Conservation (phyloP, 1,140 invertebrate species). For the Conopomorpha cramerella region DNA sequence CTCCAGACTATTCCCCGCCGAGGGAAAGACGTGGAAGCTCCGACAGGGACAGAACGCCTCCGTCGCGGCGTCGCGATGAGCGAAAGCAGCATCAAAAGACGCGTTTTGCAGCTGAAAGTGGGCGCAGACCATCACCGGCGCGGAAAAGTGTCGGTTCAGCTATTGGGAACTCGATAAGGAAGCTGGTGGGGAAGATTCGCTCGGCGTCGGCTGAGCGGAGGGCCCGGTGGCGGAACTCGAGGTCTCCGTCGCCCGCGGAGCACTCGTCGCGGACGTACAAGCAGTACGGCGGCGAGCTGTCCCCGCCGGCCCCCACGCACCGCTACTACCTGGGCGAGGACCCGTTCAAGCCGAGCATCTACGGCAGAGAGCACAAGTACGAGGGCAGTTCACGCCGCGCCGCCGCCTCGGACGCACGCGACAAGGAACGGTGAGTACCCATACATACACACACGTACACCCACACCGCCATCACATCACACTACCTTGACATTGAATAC, state of each 20-base stretch:
- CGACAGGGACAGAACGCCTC: constrained; percentile 55
- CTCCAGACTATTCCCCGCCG: constrained; percentile 72
- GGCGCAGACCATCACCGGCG: constrained; percentile 46
- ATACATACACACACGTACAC: constrained; percentile 1
- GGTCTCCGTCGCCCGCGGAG: constrained; percentile 59
- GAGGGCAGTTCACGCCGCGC: constrained; percentile 61
- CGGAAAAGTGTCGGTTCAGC: constrained; percentile 62
- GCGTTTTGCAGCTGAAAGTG: constrained; percentile 64
- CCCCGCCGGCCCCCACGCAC: constrained; percentile 64
- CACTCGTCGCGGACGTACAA: constrained; percentile 53
- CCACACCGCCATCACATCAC: neutral
- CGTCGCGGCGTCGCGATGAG: constrained; percentile 48
- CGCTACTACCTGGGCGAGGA: constrained; percentile 83
- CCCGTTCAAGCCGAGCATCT: constrained; percentile 79
- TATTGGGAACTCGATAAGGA: constrained; percentile 74
- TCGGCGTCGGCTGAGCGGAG: constrained; percentile 76
- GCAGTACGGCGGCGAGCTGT: constrained; percentile 56
- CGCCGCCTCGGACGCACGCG: constrained; percentile 31
- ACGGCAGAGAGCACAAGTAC: constrained; percentile 79
- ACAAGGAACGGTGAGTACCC: constrained; percentile 37
- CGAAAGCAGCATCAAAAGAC: constrained; percentile 70
- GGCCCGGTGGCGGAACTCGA: constrained; percentile 61
- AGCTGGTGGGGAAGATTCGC: constrained; percentile 76
- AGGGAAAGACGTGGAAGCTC: constrained; percentile 57
- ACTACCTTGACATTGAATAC: too few relatives aligned